These are phyloP conservation scores for Mastacembelus armatus DNA, from an alignment of 2,797 vertebrate species.

Conservation along the genomic window DNA sequence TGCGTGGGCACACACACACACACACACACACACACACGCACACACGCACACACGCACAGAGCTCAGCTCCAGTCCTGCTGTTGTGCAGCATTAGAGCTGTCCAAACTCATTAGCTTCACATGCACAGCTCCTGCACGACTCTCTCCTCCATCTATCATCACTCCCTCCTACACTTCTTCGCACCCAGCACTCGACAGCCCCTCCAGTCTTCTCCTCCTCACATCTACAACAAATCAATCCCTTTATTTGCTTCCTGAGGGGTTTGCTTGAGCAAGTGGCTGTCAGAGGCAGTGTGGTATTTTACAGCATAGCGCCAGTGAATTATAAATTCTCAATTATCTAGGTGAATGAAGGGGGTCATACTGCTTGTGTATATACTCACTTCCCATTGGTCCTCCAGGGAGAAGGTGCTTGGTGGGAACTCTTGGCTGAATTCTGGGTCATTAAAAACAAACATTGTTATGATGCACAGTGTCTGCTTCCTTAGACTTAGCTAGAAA, in stretches of 20 bases:
- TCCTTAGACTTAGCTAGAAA: not conserved
- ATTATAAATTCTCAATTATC: conserved; percentile 73
- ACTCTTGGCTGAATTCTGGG: conserved; percentile 95
- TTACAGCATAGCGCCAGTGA: conserved; percentile 53
- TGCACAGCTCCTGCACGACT: conserved; percentile 58
- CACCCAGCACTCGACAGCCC: conserved; percentile 44
- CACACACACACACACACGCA: conserved; percentile 17
- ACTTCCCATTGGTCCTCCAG: conserved; percentile 97
- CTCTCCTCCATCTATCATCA: conserved; percentile 72
- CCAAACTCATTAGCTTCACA: conserved; percentile 76
- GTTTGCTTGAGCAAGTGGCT: conserved; percentile 72
- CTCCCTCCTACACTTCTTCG: conserved; percentile 61
- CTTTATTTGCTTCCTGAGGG: conserved; percentile 72
- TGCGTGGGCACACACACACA: not conserved
- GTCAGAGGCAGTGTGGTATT: conserved; percentile 50
- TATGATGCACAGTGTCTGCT: not conserved
- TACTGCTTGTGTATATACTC: conserved; percentile 77
- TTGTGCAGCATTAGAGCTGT: conserved; percentile 70
- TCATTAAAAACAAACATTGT: conserved; percentile 60
- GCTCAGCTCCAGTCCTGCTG: conserved; percentile 48
- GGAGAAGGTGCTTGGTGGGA: conserved; percentile 93
- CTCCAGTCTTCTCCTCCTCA: conserved; percentile 61
- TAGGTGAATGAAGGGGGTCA: conserved; percentile 29
- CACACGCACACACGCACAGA: conserved; percentile 9
- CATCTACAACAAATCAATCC: conserved; percentile 75